Conservation (phyloP, 2,113 vertebrate genomes). For the Seriola dumerili region DNA sequence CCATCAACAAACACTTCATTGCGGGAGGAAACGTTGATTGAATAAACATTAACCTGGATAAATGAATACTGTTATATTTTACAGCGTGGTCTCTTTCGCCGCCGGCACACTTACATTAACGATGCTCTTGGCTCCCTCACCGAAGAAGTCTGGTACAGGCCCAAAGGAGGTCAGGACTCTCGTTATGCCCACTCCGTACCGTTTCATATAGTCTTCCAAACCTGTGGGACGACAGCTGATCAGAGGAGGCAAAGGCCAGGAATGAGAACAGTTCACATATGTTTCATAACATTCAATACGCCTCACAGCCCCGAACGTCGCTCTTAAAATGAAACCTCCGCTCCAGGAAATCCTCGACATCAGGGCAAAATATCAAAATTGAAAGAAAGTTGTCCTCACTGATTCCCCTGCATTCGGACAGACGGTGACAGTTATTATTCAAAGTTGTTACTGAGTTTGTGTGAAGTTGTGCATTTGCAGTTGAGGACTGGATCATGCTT, state of each 20-base stretch:
- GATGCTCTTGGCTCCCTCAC: constrained; percentile 84
- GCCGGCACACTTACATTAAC: constrained; percentile 82
- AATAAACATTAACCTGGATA: neutral
- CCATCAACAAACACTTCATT: neutral
- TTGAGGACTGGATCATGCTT: no score
- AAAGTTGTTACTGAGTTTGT: no score
- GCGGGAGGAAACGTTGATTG: neutral
- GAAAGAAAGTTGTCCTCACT: no score
- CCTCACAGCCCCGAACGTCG: neutral
- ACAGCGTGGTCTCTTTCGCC: neutral
- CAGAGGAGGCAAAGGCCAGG: neutral
- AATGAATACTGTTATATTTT: neutral
- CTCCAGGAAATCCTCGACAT: no score
- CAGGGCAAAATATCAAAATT: no score
- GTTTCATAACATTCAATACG: neutral
- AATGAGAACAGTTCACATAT: neutral
- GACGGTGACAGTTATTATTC: neutral
- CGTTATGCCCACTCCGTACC: constrained; percentile 88
- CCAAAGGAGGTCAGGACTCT: constrained; percentile 90
- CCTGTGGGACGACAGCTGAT: constrained; percentile 81
- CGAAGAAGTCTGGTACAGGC: constrained; percentile 90
- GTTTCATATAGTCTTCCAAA: constrained; percentile 89
- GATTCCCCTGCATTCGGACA: no score
- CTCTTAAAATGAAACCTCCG: no score
- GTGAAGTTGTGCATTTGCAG: no score